Conservation (phyloP, 2,113 vertebrate species). For the Saiga tatarica region DNA sequence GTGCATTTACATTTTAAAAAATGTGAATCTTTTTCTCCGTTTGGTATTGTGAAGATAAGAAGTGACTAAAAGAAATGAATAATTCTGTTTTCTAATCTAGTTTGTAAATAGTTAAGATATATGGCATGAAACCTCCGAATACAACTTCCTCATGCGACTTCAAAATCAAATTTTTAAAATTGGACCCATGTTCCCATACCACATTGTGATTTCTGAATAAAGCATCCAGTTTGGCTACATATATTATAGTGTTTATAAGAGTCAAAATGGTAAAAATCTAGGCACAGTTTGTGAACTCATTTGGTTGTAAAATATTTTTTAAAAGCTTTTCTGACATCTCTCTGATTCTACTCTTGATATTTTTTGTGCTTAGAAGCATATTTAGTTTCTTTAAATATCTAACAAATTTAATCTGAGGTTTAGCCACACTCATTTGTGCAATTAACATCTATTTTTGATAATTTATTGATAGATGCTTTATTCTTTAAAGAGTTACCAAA, state of each 20-base stretch:
- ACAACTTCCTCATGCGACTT: neutral
- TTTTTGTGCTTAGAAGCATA: neutral
- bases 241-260: neutral
- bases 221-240: neutral
- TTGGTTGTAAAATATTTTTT: neutral
- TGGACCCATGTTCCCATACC: neutral
- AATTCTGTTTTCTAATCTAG: neutral
- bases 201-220: neutral
- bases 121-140: neutral
- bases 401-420: neutral
- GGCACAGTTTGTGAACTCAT: neutral
- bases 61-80: neutral
- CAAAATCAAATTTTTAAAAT: neutral
- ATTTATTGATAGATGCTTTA: neutral
- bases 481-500: neutral
- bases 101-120: neutral
- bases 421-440: neutral
- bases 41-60: neutral
- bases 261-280: neutral
- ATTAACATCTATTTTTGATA: neutral
- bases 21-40: neutral
- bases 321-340: neutral
- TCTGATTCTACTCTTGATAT: neutral
- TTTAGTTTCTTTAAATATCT: neutral
- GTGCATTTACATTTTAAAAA: neutral